Evolutionary conservation across 2,888 invertebrate genomes (phyloP).

Genomic region (Myathropa florea): DNA sequence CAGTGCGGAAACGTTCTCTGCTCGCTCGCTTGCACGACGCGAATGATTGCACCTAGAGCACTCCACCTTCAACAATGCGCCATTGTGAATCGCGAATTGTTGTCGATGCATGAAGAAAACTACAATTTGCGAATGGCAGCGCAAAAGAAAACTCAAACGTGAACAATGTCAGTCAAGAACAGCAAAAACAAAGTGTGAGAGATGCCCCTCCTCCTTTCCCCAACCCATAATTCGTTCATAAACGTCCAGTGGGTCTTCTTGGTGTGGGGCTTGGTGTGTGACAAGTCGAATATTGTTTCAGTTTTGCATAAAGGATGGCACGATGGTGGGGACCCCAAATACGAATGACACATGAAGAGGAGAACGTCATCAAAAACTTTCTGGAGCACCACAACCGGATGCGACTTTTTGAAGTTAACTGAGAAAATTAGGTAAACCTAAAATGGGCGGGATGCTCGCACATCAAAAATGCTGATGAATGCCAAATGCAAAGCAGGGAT

Average conservation of each 20-base stretch:
- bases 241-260: background rate
- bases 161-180: constrained; percentile 45
- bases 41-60: constrained; percentile 74
- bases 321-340: background rate
- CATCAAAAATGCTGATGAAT: background rate
- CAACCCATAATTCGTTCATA: background rate
- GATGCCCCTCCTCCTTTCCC: background rate
- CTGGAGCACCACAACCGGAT: background rate
- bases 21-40: constrained; percentile 72
- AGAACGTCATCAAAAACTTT: background rate
- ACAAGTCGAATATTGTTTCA: constrained; percentile 51
- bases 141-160: constrained; percentile 56
- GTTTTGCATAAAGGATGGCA: constrained; percentile 43
- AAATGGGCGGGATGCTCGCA: background rate
- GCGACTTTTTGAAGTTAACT: background rate
- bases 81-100: constrained; percentile 51
- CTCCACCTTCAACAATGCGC: constrained; percentile 73
- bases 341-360: background rate
- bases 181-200: constrained; percentile 13
- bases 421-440: background rate
- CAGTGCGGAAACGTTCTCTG: constrained; percentile 44
- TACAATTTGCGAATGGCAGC: constrained; percentile 56
- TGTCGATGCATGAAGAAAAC: constrained; percentile 59
- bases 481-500: background rate
- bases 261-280: constrained; percentile 4